Evolutionary conservation across 2,797 vertebrate species (phyloP), one percentile per base, ranked within the genome.

Genomic region (Geotrypetes seraphini): DNA sequence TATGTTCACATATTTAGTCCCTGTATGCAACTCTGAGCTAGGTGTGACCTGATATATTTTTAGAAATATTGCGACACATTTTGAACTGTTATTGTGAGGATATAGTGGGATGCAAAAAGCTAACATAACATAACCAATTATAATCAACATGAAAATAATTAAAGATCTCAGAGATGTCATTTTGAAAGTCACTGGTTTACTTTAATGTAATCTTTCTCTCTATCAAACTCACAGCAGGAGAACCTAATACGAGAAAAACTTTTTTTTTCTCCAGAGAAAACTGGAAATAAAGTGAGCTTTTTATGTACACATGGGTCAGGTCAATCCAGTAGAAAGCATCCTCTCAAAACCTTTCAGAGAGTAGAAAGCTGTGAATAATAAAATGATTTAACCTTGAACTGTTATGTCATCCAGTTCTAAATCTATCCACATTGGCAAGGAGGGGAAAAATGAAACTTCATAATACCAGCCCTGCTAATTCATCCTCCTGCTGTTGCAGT

Each of bases 321-420:
- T 43, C 39, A 50, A 33, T n/a, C 25, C 5, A 47, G 12, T 14
- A 27, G 26, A 60, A 19, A 54, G 11, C 5, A 1, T 47, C 36
- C 19, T 53, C 63, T 28, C 33, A 47, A 17, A 47, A 57, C 12
- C 40, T 47, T 41, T 66, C 23, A 48, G 37, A 36, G 39, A 50
- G 51, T 36, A 47, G 0, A 35, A 11, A 51, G 21, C 25, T 58
- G 38, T 43, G 50, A 63, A 42, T 28, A 25, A 42, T 9, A 4
- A 50, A 23, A 39, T 5, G 19, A 43, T 44, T 51, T 60, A 62
- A 51, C 41, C 19, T 40, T 38, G 42, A 52, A 18, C 29, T 47
- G 8, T n/a, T 55, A 54, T 34, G 21, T 12, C 8, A 28, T 6
- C 33, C 33, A 7, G 26, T 38, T 36, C 12, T 19, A 46, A 53